A percentile compares a stretch with the other conserved stretches of the same genome.
These are phyloP conservation scores for Agrotis ipsilon DNA, from an alignment of 2,888 invertebrate genomes.

Conservation along the genomic window DNA sequence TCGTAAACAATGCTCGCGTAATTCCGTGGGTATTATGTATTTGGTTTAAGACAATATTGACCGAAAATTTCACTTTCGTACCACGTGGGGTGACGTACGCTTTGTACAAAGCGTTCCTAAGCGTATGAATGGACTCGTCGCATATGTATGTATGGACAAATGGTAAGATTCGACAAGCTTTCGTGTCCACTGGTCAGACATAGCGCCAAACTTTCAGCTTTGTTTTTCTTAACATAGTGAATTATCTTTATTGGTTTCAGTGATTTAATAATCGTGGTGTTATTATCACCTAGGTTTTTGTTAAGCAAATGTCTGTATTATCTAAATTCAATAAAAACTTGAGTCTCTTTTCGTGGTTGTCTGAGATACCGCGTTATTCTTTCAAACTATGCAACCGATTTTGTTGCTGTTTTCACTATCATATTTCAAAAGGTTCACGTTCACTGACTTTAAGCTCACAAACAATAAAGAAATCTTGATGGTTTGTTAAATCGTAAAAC, in stretches of 20 bases:
- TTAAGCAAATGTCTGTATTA: neutral
- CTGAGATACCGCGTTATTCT: neutral
- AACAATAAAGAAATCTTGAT: neutral
- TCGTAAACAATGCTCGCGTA: slow-evolving; percentile 61
- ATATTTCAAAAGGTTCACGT: neutral
- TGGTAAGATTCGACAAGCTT: slow-evolving; percentile 77
- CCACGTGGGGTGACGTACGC: slow-evolving; percentile 62
- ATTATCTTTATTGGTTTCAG: neutral
- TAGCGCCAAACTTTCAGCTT: slow-evolving; percentile 59
- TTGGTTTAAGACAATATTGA: slow-evolving; percentile 81
- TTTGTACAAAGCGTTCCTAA: slow-evolving; percentile 27
- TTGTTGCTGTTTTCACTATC: neutral
- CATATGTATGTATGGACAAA: slow-evolving; percentile 26
- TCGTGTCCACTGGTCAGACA: slow-evolving; percentile 62
- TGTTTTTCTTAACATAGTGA: slow-evolving; percentile 35
- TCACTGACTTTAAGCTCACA: neutral
- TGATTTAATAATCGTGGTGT: slow-evolving; percentile 22
- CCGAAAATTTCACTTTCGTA: slow-evolving; percentile 85
- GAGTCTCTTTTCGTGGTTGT: neutral
- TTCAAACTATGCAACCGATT: neutral
- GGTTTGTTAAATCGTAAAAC: neutral
- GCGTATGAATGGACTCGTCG: slow-evolving; percentile 10
- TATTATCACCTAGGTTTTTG: neutral
- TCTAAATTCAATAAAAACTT: neutral
- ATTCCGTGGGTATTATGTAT: slow-evolving; percentile 68